Percentiles rank a stretch among this genome's conserved stretches.
These are phyloP conservation scores for Hippocampus mohnikei DNA, from an alignment of 2,113 vertebrate genomes.

Conservation along the genomic window DNA sequence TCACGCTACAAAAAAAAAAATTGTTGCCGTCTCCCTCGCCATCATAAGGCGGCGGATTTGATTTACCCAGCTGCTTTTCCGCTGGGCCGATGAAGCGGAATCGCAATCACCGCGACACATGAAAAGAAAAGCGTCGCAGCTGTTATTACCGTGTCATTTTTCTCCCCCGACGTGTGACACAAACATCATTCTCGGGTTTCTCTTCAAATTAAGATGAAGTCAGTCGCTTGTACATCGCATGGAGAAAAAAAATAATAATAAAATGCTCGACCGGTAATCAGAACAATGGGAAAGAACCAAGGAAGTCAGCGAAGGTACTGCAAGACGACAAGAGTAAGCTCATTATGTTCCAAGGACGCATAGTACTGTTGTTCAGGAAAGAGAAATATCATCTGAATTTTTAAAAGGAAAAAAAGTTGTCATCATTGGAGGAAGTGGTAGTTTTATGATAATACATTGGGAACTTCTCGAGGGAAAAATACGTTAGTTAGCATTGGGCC, in stretches of 20 bases:
- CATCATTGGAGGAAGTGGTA: too few relatives aligned
- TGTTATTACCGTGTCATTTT: constrained; percentile 4
- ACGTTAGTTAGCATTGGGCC: too few relatives aligned
- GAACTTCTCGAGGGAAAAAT: too few relatives aligned
- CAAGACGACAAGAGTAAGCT: background rate
- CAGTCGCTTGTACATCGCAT: background rate
- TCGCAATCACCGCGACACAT: constrained; percentile 47
- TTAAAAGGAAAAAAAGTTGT: too few relatives aligned
- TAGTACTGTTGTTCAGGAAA: too few relatives aligned
- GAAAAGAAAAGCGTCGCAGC: constrained; percentile 7
- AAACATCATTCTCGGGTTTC: constrained; percentile 17
- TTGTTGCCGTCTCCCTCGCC: constrained; percentile 58
- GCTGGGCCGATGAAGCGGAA: constrained; percentile 39
- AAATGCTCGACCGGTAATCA: background rate
- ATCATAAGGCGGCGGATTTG: constrained; percentile 60
- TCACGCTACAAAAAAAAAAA: constrained; percentile 60
- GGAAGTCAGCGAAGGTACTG: background rate
- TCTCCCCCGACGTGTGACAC: background rate
- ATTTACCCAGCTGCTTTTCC: constrained; percentile 60
- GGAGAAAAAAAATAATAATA: background rate
- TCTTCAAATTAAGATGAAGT: background rate
- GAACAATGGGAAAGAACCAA: background rate
- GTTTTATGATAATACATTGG: too few relatives aligned
- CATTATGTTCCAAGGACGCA: too few relatives aligned
- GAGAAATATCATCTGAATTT: too few relatives aligned